Conservation (phyloP, 2,888 invertebrate species). For the Calameuta pallipes region DNA sequence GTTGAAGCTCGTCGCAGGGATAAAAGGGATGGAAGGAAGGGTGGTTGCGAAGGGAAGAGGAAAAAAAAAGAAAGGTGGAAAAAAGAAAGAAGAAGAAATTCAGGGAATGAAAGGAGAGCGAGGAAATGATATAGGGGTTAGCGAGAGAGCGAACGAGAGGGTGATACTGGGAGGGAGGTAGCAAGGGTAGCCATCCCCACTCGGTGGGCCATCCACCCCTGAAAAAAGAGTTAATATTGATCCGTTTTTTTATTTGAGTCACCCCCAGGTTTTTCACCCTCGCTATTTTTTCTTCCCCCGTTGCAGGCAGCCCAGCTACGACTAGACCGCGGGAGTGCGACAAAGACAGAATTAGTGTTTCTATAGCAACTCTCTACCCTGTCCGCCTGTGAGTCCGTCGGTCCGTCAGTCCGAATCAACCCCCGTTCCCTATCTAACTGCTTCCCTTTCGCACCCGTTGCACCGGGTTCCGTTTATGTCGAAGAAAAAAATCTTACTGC, state of each 20-base stretch:
- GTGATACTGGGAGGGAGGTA: constrained; percentile 20
- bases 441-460: constrained; percentile 19
- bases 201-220: constrained; percentile 55
- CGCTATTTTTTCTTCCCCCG: constrained; percentile 67
- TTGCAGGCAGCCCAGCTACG: constrained; percentile 49
- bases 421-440: constrained; percentile 17
- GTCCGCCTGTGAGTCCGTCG: constrained; percentile 38
- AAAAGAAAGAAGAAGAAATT: constrained; percentile 14
- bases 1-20: constrained; percentile 21
- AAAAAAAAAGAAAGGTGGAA: constrained; percentile 23
- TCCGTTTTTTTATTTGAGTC: constrained; percentile 76
- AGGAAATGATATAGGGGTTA: constrained; percentile 9
- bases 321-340: constrained; percentile 31
- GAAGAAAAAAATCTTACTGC: constrained; percentile 2
- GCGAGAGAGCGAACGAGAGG: background rate
- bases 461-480: constrained; percentile 4
- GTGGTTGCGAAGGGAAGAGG: constrained; percentile 18
- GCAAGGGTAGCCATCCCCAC: constrained; percentile 39
- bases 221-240: constrained; percentile 78
- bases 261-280: constrained; percentile 74
- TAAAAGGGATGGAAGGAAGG: constrained; percentile 23
- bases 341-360: constrained; percentile 71
- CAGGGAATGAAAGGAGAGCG: constrained; percentile 5
- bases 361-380: constrained; percentile 72
- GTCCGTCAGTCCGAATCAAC: constrained; percentile 38